Evolutionary conservation across 1,140 invertebrate species (phyloP), one percentile per base, ranked within the genome.

Genomic region (Pogonus chalceus): DNA sequence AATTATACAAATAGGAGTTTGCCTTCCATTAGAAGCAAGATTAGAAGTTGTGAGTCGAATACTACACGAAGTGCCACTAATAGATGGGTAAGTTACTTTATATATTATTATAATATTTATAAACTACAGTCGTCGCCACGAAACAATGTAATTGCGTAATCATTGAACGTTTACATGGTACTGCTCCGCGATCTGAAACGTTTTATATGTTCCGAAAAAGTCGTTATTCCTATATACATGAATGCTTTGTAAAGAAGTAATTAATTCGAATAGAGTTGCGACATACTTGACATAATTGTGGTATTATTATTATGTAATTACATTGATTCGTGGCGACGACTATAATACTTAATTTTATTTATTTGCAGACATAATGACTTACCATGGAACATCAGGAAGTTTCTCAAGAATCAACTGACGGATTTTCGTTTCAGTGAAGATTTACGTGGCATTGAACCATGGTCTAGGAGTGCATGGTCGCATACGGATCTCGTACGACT

Each of bases 401-500:
- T 87, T 68, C 79, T 87, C 54, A 82, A 90, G 69, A 92, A 91
- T 71, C 83, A 87, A 69, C 77, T 95, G 46, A 79, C 82, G 39
- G 78, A 80, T 53, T 81, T 92, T 24, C 88, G 92, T 70, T 78
- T 93, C 53, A 85, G 82, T 62, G 78, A 79, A 49, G 68, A 79
- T 62, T 75, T 93, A 26, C 80, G 79, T 50, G 73, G 78, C 39
- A 77, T 86, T 39, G 82, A 88, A 54, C 85, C 88, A 52, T 92
- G 88, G 88, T 81, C 83, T 35, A 78, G 78, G 58, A 85, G 81
- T 64, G 79, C 80, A 62, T 88, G 85, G 82, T 88, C 88, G 60
- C 90, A 94, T 63, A 94, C 92, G 0, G 92, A 95, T 70, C 85
- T 96, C 59, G 86, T 87, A 47, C 78, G 90, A 65, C 73, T 95